phyloP scores from a whole-genome alignment of 1,140 invertebrate genomes.

The Drosophila auraria region DNA sequence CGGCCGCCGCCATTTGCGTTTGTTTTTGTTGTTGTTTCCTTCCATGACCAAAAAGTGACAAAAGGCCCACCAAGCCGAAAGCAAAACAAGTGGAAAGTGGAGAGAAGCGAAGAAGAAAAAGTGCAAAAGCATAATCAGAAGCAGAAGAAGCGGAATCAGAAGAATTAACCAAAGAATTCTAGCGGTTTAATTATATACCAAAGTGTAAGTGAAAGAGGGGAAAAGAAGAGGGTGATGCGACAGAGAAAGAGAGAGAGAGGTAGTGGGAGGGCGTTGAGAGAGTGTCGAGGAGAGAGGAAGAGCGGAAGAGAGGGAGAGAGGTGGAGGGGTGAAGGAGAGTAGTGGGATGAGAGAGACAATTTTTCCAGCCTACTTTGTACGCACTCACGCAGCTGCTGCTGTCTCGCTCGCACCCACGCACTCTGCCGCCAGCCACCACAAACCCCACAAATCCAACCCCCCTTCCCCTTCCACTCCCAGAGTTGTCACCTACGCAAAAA shows the following conservation, averaged over 20 bases:
- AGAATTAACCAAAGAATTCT: slow-evolving; percentile 27
- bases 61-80: slow-evolving; percentile 5
- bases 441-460: slow-evolving; percentile 8
- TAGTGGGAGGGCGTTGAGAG: background rate
- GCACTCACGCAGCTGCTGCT: slow-evolving; percentile 52
- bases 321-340: slow-evolving; percentile 6
- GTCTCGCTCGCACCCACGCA: slow-evolving; percentile 52
- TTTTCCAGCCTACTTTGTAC: slow-evolving; percentile 60
- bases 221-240: background rate
- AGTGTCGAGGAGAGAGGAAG: background rate
- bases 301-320: background rate
- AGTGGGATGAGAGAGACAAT: slow-evolving; percentile 9
- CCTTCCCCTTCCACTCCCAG: background rate
- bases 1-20: slow-evolving; percentile 47
- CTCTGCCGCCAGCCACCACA: background rate
- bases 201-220: slow-evolving; percentile 42
- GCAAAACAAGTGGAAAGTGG: slow-evolving; percentile 34
- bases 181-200: slow-evolving; percentile 8
- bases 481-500: slow-evolving; percentile 68
- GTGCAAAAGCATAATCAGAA: slow-evolving; percentile 10
- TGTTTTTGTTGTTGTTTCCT: slow-evolving; percentile 50
- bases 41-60: slow-evolving; percentile 36
- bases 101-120: slow-evolving; percentile 12
- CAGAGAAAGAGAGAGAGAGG: background rate
- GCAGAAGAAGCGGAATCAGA: slow-evolving; percentile 2